Conservation (phyloP, 1,140 invertebrate genomes). For the Ctenoplectra terminalis region DNA sequence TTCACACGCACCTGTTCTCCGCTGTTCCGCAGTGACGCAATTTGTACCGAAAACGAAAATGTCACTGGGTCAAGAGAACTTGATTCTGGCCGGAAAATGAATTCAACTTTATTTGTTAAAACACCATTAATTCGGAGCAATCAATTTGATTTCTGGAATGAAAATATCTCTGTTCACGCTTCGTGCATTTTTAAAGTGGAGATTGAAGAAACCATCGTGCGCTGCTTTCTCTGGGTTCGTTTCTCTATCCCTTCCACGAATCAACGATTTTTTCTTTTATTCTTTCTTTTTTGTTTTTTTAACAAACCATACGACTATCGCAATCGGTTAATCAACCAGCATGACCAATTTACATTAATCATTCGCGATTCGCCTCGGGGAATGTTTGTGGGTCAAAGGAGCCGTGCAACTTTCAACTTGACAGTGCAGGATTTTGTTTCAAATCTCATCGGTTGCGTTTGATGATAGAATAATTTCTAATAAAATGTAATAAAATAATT, state of each 20-base stretch:
- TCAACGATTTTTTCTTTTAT: too few relatives aligned
- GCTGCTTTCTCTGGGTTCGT: conserved; percentile 5
- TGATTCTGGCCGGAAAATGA: too few relatives aligned
- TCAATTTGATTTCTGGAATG: too few relatives aligned
- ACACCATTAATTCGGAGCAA: not conserved
- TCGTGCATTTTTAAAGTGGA: not conserved
- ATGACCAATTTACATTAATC: conserved; percentile 31
- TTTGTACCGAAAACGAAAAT: not conserved
- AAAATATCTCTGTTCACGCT: not conserved
- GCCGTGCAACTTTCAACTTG: conserved; percentile 5
- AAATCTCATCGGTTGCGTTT: not conserved
- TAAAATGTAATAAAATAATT: not conserved
- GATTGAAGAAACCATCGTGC: not conserved
- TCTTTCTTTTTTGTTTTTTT: too few relatives aligned
- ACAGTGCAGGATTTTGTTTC: not conserved
- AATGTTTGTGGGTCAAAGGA: conserved; percentile 33
- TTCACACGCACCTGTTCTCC: conserved; percentile 30
- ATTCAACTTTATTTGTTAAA: not conserved
- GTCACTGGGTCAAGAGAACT: conserved; percentile 34
- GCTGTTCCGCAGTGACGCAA: conserved; percentile 39
- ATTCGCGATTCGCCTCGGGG: not conserved
- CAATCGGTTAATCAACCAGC: not conserved
- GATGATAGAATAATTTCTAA: not conserved
- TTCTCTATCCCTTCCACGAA: not conserved
- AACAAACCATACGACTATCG: not conserved